Percentiles rank a stretch among this genome's conserved stretches.
phyloP scores from a whole-genome alignment of 2,797 vertebrate species.

The Acrocephalus scirpaceus region DNA sequence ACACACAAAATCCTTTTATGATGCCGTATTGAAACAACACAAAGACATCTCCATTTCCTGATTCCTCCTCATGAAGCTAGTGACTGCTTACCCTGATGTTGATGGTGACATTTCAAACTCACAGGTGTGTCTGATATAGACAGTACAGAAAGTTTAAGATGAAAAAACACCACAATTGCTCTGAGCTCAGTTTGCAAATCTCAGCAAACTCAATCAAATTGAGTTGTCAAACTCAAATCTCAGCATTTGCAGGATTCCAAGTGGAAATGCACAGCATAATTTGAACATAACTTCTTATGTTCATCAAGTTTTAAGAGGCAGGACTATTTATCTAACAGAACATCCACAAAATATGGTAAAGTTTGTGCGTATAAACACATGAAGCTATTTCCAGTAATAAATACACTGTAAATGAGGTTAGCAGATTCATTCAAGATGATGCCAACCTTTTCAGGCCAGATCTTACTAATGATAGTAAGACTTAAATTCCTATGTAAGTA shows the following conservation, averaged over 20 bases:
- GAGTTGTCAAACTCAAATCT: too few species aligned
- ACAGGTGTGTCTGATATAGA: background rate
- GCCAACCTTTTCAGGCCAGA: background rate
- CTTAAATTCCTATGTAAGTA: background rate
- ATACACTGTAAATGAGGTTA: background rate
- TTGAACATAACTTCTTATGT: background rate
- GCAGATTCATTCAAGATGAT: background rate
- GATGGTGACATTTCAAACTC: background rate
- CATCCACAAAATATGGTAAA: background rate
- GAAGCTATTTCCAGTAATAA: background rate
- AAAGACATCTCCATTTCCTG: background rate
- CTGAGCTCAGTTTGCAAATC: background rate
- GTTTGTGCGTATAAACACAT: rapidly evolving
- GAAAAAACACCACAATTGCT: background rate
- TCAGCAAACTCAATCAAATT: too few species aligned
- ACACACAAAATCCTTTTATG: background rate
- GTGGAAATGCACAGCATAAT: background rate
- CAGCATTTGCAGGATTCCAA: background rate
- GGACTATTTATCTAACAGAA: background rate
- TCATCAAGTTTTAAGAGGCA: background rate
- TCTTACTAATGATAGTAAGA: background rate
- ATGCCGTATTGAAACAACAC: background rate
- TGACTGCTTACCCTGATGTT: background rate
- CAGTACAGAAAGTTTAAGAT: background rate
- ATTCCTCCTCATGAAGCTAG: background rate